Conservation (phyloP, 2,113 vertebrate species). For the Neogobius melanostomus region DNA sequence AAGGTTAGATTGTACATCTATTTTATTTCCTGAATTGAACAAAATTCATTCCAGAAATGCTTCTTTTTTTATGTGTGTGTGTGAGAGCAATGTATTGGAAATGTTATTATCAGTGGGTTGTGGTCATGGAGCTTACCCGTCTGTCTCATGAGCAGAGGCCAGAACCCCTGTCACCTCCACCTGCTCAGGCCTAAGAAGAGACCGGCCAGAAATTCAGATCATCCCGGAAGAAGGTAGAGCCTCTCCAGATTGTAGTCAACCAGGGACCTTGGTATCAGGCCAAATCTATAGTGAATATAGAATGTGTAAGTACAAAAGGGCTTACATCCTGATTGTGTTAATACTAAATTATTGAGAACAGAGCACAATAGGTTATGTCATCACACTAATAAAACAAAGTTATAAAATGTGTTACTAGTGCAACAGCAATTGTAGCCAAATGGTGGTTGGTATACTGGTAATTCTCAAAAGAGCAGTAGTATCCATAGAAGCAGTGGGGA, state of each 20-base stretch:
- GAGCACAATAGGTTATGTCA: neutral
- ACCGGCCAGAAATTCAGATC: conserved; percentile 61
- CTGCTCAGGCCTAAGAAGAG: conserved; percentile 68
- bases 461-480: no score
- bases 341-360: neutral
- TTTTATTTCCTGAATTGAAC: neutral
- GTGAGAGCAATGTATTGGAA: conserved; percentile 32
- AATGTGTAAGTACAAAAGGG: neutral
- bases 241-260: conserved; percentile 62
- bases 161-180: conserved; percentile 70
- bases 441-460: no score
- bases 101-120: conserved; percentile 56
- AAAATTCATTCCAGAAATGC: neutral
- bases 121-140: conserved; percentile 69
- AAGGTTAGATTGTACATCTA: neutral
- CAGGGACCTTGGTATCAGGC: conserved; percentile 31
- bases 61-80: conserved; percentile 29
- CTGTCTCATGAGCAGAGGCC: conserved; percentile 67
- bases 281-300: conserved; percentile 30
- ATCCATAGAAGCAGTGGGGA: no score
- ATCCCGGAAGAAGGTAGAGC: conserved; percentile 46
- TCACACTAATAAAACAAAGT: neutral
- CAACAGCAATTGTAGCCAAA: neutral
- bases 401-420: neutral
- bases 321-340: neutral